Evolutionary conservation across 1,140 invertebrate genomes (phyloP).

Genomic region (Pseudachorutes palmiensis): DNA sequence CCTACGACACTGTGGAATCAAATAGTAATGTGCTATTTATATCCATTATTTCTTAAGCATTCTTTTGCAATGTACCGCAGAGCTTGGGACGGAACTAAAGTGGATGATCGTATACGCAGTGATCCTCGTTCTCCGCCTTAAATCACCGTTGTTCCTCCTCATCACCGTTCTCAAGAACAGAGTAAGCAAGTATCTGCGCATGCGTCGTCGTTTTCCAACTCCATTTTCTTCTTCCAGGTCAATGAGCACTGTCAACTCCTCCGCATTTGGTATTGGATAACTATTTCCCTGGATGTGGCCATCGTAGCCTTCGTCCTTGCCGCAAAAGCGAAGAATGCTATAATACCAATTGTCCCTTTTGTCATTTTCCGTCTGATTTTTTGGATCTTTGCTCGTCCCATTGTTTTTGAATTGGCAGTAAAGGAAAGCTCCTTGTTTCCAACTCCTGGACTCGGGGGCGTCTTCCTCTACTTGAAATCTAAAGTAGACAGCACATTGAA

Average conservation of each 20-base stretch:
- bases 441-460: background rate
- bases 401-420: background rate
- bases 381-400: background rate
- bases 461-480: background rate
- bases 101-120: background rate
- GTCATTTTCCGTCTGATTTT: background rate
- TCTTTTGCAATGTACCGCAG: too few relatives aligned
- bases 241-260: constrained; percentile 7
- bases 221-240: background rate
- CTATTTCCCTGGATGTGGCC: background rate
- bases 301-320: background rate
- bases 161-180: background rate
- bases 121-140: background rate
- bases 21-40: too few relatives aligned
- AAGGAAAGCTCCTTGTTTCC: constrained; percentile 1
- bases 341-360: background rate
- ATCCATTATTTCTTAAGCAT: too few relatives aligned
- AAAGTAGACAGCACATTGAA: background rate
- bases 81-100: too few relatives aligned
- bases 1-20: too few relatives aligned
- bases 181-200: background rate
- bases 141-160: background rate
- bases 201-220: background rate
- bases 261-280: constrained; percentile 1
- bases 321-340: background rate